Conservation (phyloP, 2,797 vertebrate species). For the Leucoraja ocellata region DNA sequence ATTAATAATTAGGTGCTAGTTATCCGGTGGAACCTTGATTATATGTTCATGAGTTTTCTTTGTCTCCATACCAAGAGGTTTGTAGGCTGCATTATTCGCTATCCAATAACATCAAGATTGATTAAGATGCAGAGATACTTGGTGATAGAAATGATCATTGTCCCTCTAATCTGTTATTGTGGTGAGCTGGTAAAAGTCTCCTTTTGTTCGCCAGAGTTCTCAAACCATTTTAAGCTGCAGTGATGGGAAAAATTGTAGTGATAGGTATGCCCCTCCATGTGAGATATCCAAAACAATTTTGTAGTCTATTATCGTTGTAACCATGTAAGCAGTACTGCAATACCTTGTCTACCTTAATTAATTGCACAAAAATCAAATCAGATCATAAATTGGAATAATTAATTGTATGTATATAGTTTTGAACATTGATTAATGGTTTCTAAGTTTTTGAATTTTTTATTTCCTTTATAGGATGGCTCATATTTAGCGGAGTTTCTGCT, state of each 20-base stretch:
- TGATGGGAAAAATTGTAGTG: background rate
- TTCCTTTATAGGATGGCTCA: constrained; percentile 86
- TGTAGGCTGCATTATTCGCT: no score
- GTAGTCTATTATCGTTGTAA: background rate
- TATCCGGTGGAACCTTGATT: no score
- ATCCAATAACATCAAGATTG: background rate
- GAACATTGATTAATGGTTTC: background rate
- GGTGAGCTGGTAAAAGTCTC: background rate
- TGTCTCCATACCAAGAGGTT: no score
- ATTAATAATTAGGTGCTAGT: no score
- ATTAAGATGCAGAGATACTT: no score
- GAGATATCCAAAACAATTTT: background rate
- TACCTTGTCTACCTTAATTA: background rate
- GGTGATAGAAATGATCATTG: background rate
- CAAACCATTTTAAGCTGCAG: background rate
- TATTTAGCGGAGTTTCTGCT: constrained; percentile 97
- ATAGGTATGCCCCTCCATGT: background rate
- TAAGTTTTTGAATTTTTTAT: constrained; percentile 44
- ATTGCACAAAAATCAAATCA: background rate
- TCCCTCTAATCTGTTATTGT: background rate
- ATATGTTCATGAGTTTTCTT: no score
- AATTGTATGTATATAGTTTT: background rate
- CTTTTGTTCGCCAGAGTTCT: background rate
- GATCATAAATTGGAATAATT: background rate
- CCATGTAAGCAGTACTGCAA: background rate